Percentiles rank a stretch among this genome's conserved stretches.
Conservation (phyloP, 2,797 vertebrate species). For the Scleropages formosus region DNA sequence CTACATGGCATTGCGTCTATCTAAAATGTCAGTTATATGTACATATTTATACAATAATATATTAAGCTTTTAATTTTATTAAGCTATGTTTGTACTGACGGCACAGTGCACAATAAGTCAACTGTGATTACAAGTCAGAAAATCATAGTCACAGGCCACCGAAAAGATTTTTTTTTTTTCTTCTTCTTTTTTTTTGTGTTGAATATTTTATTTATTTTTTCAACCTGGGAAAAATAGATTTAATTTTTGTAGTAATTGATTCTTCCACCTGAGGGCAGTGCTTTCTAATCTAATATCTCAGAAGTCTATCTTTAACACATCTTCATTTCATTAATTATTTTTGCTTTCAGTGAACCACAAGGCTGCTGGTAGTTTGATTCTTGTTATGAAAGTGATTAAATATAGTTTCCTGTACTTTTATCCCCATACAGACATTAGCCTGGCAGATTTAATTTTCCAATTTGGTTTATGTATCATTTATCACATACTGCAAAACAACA, state of each 20-base stretch:
- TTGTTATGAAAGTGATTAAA: not conserved
- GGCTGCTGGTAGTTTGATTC: not conserved
- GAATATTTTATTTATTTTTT: conserved; percentile 2
- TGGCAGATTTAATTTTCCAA: not conserved
- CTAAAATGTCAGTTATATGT: no score
- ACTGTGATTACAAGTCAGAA: no score
- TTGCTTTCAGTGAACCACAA: not conserved
- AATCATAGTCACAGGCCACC: no score
- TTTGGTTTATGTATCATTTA: not conserved
- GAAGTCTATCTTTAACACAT: conserved; percentile 37
- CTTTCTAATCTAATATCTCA: conserved; percentile 47
- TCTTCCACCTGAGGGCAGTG: conserved; percentile 54
- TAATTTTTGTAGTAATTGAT: conserved; percentile 31
- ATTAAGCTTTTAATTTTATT: no score
- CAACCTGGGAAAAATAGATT: not conserved
- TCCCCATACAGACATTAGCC: not conserved
- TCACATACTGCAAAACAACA: not conserved
- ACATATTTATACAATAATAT: no score
- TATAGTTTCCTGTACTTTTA: not conserved
- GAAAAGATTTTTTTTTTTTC: no score
- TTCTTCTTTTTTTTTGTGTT: not conserved
- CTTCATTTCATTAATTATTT: conserved; percentile 24
- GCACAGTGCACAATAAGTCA: no score
- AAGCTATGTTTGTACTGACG: no score
- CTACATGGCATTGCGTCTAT: no score